These are phyloP conservation scores for Pholis gunnellus DNA, from an alignment of 2,113 vertebrate species.

Conservation along the genomic window DNA sequence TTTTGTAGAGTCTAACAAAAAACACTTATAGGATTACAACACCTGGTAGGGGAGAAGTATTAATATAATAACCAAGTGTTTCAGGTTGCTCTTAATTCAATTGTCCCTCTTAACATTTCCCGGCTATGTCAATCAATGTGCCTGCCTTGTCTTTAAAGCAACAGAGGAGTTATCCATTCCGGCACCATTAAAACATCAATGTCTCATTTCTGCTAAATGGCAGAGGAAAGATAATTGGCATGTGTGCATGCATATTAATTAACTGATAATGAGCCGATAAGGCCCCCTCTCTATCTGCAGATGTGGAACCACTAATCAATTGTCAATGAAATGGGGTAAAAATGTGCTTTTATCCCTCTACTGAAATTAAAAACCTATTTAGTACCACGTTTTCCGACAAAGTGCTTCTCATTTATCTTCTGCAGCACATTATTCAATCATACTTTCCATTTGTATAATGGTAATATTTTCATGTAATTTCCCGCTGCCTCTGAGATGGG, in stretches of 20 bases:
- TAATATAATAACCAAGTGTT: conserved; percentile 70
- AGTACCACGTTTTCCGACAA: conserved; percentile 89
- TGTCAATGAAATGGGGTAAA: conserved; percentile 84
- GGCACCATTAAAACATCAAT: conserved; percentile 91
- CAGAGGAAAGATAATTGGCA: conserved; percentile 90
- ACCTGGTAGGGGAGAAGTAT: conserved; percentile 37
- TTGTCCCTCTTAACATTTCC: conserved; percentile 74
- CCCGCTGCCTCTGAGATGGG: conserved; percentile 82
- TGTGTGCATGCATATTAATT: conserved; percentile 96
- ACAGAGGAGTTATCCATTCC: conserved; percentile 84
- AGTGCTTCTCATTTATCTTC: conserved; percentile 92
- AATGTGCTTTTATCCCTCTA: conserved; percentile 85
- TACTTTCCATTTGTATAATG: conserved; percentile 88
- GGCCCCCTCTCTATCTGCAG: conserved; percentile 85
- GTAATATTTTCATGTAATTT: conserved; percentile 90
- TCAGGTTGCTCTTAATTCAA: conserved; percentile 71
- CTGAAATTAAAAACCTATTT: conserved; percentile 93
- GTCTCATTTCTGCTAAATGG: conserved; percentile 88
- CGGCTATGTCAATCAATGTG: conserved; percentile 74
- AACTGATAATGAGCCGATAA: conserved; percentile 94
- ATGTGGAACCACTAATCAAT: conserved; percentile 91
- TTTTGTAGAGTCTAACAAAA: conserved; percentile 37
- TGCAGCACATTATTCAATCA: conserved; percentile 88
- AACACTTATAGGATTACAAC: conserved; percentile 31
- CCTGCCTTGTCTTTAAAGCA: conserved; percentile 85